Conservation (phyloP, 2,888 invertebrate genomes). For the Eupelmus urozonus region DNA sequence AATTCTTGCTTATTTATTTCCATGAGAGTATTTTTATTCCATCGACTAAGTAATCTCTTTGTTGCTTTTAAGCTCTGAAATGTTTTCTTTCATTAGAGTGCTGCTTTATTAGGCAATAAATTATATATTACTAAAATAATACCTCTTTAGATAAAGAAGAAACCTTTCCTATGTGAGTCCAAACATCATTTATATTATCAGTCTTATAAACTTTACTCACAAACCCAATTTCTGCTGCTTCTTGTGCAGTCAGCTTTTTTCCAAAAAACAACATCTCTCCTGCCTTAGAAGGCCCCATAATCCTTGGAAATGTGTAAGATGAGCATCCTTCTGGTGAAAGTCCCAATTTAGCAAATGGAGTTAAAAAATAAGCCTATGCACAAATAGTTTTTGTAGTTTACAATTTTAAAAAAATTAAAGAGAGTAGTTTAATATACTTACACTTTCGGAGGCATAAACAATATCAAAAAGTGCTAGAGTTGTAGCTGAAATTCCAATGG, state of each 20-base stretch:
- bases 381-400: neutral
- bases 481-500: constrained; percentile 93
- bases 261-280: constrained; percentile 84
- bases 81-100: constrained; percentile 25
- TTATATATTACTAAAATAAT: constrained; percentile 20
- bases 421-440: constrained; percentile 69
- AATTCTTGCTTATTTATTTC: constrained; percentile 85
- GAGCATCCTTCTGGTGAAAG: constrained; percentile 94
- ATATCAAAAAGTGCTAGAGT: constrained; percentile 91
- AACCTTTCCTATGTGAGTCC: constrained; percentile 63
- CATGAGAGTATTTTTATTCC: constrained; percentile 82
- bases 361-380: constrained; percentile 91
- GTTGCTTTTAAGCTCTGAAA: constrained; percentile 82
- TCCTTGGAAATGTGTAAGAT: constrained; percentile 88
- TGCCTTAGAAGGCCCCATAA: constrained; percentile 86
- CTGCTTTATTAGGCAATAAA: neutral
- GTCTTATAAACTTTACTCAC: constrained; percentile 88
- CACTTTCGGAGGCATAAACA: constrained; percentile 91
- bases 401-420: neutral
- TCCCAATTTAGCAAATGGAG: constrained; percentile 92
- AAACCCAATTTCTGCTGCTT: constrained; percentile 88
- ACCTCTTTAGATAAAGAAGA: constrained; percentile 66
- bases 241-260: constrained; percentile 86
- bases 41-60: constrained; percentile 84
- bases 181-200: constrained; percentile 79